These are phyloP conservation scores for Teleopsis dalmanni DNA, from an alignment of 1,140 invertebrate genomes.

Conservation along the genomic window DNA sequence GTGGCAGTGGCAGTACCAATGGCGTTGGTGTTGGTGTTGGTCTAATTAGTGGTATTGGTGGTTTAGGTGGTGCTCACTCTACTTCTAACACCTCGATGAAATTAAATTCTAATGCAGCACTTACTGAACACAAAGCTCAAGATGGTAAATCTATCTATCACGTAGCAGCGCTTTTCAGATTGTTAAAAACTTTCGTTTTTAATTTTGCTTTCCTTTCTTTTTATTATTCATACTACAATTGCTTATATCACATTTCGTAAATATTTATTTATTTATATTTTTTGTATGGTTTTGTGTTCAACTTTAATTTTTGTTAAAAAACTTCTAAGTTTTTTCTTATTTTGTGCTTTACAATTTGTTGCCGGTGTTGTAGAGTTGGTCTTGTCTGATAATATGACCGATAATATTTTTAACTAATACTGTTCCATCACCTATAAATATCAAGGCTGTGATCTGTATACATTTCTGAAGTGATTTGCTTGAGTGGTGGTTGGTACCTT, in stretches of 20 bases:
- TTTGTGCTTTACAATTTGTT: too few relatives aligned
- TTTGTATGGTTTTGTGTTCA: background rate
- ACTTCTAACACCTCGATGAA: slow-evolving; percentile 9
- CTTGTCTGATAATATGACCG: too few relatives aligned
- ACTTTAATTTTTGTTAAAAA: slow-evolving; percentile 1
- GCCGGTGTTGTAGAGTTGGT: too few relatives aligned
- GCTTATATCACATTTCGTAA: too few relatives aligned
- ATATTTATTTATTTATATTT: slow-evolving; percentile 3
- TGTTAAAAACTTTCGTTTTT: background rate
- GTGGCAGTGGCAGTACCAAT: slow-evolving; percentile 5
- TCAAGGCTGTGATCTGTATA: too few relatives aligned
- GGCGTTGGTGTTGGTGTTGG: slow-evolving; percentile 7
- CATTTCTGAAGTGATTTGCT: too few relatives aligned
- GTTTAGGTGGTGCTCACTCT: slow-evolving; percentile 3
- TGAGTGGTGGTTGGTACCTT: too few relatives aligned
- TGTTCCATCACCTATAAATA: too few relatives aligned
- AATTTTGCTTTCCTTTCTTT: background rate
- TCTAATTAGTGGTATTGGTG: slow-evolving; percentile 8
- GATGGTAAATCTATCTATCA: slow-evolving; percentile 61
- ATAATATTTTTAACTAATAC: too few relatives aligned
- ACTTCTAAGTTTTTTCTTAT: background rate
- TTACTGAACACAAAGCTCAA: slow-evolving; percentile 51
- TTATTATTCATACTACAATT: background rate
- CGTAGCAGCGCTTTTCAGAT: slow-evolving; percentile 43
- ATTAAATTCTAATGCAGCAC: slow-evolving; percentile 8